Evolutionary conservation across 2,797 vertebrate species (phyloP).

Genomic region (Helicolenus hilgendorfi): DNA sequence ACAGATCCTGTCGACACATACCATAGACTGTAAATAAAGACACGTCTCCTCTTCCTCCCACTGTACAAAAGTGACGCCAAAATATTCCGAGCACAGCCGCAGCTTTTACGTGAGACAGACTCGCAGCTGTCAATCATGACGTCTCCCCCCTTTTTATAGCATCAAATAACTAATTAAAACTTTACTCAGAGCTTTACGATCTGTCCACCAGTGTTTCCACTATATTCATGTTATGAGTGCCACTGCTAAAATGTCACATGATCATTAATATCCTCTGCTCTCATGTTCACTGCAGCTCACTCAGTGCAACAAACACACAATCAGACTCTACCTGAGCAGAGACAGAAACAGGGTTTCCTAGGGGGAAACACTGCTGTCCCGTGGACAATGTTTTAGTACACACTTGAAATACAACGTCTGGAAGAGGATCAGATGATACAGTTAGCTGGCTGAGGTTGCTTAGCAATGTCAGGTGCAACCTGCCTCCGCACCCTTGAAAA

Average conservation of each 20-base stretch:
- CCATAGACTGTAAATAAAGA: no score
- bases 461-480: not conserved
- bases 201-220: not conserved
- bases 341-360: not conserved
- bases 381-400: not conserved
- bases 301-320: not conserved
- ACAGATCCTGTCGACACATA: no score
- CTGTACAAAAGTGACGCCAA: no score
- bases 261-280: not conserved
- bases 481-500: not conserved
- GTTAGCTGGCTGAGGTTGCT: not conserved
- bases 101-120: accelerated
- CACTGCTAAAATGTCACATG: not conserved
- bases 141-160: not conserved
- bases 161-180: not conserved
- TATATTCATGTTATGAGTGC: not conserved
- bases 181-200: not conserved
- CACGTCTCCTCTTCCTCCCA: no score
- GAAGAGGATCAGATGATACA: not conserved
- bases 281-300: not conserved
- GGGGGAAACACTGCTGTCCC: not conserved
- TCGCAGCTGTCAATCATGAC: no score
- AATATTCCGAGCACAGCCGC: no score
- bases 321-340: not conserved
- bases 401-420: not conserved